Evolutionary conservation across 2,888 invertebrate species (phyloP).

Genomic region (Margaritifera margaritifera): DNA sequence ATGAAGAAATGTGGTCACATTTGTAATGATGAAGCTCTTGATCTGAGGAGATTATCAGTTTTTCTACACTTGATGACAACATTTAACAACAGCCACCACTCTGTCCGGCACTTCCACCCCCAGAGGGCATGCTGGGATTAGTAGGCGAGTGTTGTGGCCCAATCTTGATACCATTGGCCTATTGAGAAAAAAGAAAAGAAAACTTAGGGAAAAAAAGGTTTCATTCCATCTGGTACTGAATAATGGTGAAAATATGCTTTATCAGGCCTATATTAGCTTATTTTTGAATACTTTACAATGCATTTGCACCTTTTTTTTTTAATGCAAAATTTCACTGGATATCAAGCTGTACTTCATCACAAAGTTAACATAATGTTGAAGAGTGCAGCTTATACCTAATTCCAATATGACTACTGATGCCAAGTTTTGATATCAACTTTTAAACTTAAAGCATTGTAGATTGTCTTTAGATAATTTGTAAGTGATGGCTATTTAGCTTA

Average conservation of each 20-base stretch:
- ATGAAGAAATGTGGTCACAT: too few species aligned
- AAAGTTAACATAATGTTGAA: neutral
- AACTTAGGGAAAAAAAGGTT: neutral
- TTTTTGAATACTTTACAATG: neutral
- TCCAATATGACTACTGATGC: neutral
- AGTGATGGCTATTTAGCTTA: too few species aligned
- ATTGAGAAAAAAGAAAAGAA: slow-evolving; percentile 56
- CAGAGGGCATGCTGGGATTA: slow-evolving; percentile 85
- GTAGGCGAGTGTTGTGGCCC: slow-evolving; percentile 98
- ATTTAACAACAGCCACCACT: slow-evolving; percentile 87
- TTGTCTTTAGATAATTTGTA: too few species aligned
- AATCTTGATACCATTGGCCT: slow-evolving; percentile 99
- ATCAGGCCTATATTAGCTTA: neutral
- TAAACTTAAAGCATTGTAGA: too few species aligned
- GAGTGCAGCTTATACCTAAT: neutral
- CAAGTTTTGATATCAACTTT: too few species aligned
- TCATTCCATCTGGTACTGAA: neutral
- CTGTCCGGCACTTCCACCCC: slow-evolving; percentile 85
- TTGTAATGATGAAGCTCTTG: too few species aligned
- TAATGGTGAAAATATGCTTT: neutral
- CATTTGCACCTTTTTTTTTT: neutral
- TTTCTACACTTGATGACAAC: slow-evolving; percentile 34
- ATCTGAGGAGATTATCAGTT: too few species aligned
- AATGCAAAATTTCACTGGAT: neutral
- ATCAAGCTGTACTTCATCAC: neutral